Conservation (phyloP, 2,888 invertebrate species). For the Corythucha ciliata region DNA sequence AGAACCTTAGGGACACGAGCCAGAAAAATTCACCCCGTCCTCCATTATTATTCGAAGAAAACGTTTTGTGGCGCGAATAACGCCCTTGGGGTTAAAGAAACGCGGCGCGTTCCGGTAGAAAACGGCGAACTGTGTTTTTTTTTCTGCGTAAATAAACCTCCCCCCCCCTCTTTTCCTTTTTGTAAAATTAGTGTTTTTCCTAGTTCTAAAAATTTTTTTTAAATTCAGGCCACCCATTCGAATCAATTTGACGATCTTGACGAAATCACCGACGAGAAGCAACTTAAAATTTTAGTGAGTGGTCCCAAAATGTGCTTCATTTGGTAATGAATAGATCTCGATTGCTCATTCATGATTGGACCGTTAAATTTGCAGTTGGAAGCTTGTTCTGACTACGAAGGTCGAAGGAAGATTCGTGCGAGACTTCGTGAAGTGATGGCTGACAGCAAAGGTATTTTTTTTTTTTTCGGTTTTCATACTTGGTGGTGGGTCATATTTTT, state of each 20-base stretch:
- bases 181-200: too few species aligned
- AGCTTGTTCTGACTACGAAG: constrained; percentile 77
- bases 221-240: constrained; percentile 31
- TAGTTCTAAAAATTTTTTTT: too few species aligned
- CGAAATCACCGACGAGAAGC: constrained; percentile 68
- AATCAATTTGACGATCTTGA: constrained; percentile 50
- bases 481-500: background rate
- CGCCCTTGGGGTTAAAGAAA: too few species aligned
- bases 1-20: too few species aligned
- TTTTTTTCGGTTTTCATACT: background rate
- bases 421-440: constrained; percentile 76
- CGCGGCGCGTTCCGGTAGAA: too few species aligned
- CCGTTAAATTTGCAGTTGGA: constrained; percentile 53
- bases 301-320: background rate
- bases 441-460: constrained; percentile 66
- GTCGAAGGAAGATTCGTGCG: constrained; percentile 68
- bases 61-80: too few species aligned
- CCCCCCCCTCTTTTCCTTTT: too few species aligned
- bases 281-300: constrained; percentile 60
- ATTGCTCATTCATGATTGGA: constrained; percentile 13
- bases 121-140: too few species aligned
- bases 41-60: too few species aligned
- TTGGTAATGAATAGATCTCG: background rate
- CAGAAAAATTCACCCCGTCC: too few species aligned
- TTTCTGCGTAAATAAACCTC: too few species aligned